Percentiles rank a stretch among this genome's conserved stretches.
These are phyloP conservation scores for Chloroclystis v-ata DNA, from an alignment of 2,888 invertebrate genomes.

Conservation along the genomic window DNA sequence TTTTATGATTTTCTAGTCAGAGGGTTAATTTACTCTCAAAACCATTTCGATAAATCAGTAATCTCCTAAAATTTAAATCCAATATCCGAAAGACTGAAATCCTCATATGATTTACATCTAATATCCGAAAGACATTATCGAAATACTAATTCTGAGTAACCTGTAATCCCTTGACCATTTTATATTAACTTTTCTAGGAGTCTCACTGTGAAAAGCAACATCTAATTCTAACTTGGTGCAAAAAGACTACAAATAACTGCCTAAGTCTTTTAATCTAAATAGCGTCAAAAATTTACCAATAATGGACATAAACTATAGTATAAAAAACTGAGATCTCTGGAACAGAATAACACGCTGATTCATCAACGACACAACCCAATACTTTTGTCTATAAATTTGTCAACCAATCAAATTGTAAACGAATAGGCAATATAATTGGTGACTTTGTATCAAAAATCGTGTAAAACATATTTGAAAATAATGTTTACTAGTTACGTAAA, in stretches of 20 bases:
- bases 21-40: no score
- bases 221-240: constrained; percentile 38
- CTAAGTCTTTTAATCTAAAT: constrained; percentile 19
- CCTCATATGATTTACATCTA: no score
- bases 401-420: constrained; percentile 6
- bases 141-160: background rate
- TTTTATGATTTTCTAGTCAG: constrained; percentile 9
- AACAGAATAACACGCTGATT: constrained; percentile 25
- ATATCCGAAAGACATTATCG: no score
- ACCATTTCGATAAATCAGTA: no score
- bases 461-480: no score
- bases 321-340: constrained; percentile 50
- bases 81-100: no score
- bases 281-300: constrained; percentile 26
- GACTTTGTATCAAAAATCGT: no score
- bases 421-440: constrained; percentile 16
- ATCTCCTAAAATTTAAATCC: no score
- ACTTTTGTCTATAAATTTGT: no score
- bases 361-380: constrained; percentile 16
- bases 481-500: no score
- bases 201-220: constrained; percentile 12
- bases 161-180: constrained; percentile 9
- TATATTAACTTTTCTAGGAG: constrained; percentile 5
- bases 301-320: constrained; percentile 23
- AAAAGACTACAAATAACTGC: constrained; percentile 34